Evolutionary conservation across 2,888 invertebrate species (phyloP), one percentile per base, ranked within the genome.

Genomic region (Microplitis manilae): DNA sequence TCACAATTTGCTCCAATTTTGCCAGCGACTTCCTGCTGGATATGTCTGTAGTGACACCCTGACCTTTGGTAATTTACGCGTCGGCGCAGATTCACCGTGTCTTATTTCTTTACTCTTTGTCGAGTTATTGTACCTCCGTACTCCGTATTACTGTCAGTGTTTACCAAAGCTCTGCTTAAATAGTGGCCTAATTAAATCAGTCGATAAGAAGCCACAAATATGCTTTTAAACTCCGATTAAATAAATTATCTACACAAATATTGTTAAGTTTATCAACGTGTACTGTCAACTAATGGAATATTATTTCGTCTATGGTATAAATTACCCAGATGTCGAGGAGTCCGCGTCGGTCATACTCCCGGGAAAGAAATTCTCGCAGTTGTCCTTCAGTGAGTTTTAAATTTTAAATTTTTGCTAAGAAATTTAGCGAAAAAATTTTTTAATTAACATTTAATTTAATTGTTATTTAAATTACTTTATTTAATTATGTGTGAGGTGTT

Each of bases 21-120:
- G 30, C 50, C 61, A 67, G 70, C 67, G 30, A 59, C 60, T 80
- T 77, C 20, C 67, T 78, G 67, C 77, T 76, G 50, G 65, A 72
- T 73, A 79, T 68, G 75, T 67, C 30, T 39, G 38, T 69, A 67
- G 50, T 41, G 67, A 74, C 77, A 79, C 80, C 83, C 84, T 86
- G 84, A 86, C 86, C 85, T 86, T 85, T 84, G 79, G 71, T 78
- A 80, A 82, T 67, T 65, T 71, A 15, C 77, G 85, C 84, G 85
- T 83, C 84, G 82, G 84, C 85, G 86, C 85, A 83, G 77, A 82
- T 77, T 79, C 76, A 39, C 75, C 75, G 69, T 75, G 75, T 68
- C 50, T 50, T 17, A 64, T 68, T 62, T 50, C 50, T 50, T 50
- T 6, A 50, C 13, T 50, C 50, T 50, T 50, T 50, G 50, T 50